Evolutionary conservation across 2,797 vertebrate species (phyloP), one percentile per base, ranked within the genome.

Genomic region (Galagoides demidoff): DNA sequence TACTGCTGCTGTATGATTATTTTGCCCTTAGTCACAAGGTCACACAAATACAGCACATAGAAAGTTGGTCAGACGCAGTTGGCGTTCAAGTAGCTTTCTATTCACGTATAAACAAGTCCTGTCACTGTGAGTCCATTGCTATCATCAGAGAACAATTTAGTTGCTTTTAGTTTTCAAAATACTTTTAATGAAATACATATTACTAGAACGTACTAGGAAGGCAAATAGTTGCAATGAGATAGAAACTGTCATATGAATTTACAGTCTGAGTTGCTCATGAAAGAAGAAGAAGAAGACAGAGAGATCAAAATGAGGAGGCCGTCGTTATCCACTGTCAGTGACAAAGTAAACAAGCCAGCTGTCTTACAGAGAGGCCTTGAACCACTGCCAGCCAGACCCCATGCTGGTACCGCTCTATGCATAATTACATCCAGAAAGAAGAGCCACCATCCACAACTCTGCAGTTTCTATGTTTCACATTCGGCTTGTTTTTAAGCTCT

Each of bases 171-270:
- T 66, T 87, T 87, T 61, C 71, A 22, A 94, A 90, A 83, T 57
- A 29, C n/a, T 85, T 92, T 77, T 61, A 74, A 92, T n/a, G 64
- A 86, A 83, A 95, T 82, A 87, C 3, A 2, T 19, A 90, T 83
- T 37, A 37, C 45, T 34, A 73, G 20, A 1, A 57, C 84, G 74
- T 84, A 23, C 45, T 39, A 49, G 27, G 27, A 64, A 81, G 96
- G 92, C 23, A 77, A 85, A 94, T 63, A 68, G 22, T 78, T 22
- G 29, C 25, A 64, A 27, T 63, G 27, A 85, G n/a, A 55, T 5
- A 61, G 49, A 76, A 91, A 59, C 11, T 10, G 17, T 77, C 85
- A 49, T 88, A 49, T n/a, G 55, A 85, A 87, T 71, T 92, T 78
- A 61, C 6, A 16, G 64, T 76, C 82, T 79, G 37, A 92, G 29